phyloP scores from a whole-genome alignment of 2,888 invertebrate genomes.

The Sicus ferrugineus region DNA sequence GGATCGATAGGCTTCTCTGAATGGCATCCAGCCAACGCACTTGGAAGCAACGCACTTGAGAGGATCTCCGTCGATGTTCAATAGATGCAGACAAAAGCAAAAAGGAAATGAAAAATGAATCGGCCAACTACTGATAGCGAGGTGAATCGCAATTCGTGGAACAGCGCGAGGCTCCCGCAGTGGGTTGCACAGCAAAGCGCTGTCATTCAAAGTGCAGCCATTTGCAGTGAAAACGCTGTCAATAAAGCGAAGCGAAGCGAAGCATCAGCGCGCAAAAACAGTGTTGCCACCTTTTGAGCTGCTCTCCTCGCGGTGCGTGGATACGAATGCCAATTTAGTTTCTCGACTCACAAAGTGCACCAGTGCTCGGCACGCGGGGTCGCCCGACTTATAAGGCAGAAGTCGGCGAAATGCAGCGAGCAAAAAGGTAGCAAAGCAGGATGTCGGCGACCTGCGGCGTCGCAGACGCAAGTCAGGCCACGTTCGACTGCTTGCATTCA shows the following conservation, averaged over 20 bases:
- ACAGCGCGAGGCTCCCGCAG: background rate
- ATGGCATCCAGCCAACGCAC: conserved; percentile 30
- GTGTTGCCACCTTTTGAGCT: background rate
- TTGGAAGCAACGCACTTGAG: too few relatives aligned
- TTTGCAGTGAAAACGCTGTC: conserved; percentile 21
- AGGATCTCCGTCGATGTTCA: conserved; percentile 29
- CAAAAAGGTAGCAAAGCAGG: background rate
- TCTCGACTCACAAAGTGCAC: background rate
- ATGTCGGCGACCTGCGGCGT: background rate
- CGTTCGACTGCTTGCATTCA: conserved; percentile 30
- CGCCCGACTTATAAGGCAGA: conserved; percentile 20
- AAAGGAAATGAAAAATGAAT: background rate
- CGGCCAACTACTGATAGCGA: background rate
- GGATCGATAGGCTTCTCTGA: conserved; percentile 29
- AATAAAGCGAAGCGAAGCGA: conserved; percentile 17
- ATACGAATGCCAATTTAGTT: conserved; percentile 20
- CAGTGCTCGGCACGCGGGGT: background rate
- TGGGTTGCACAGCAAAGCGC: background rate
- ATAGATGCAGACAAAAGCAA: conserved; percentile 30
- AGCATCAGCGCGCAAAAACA: conserved; percentile 1
- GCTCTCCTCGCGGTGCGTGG: background rate
- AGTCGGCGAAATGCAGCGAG: background rate
- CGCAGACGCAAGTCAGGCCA: conserved; percentile 33
- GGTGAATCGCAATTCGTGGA: background rate
- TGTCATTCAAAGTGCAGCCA: conserved; percentile 6